Percentiles rank a stretch among this genome's conserved stretches.
Evolutionary conservation across 1,140 invertebrate species (phyloP).

Genomic region (Drosophila kurseongensis): DNA sequence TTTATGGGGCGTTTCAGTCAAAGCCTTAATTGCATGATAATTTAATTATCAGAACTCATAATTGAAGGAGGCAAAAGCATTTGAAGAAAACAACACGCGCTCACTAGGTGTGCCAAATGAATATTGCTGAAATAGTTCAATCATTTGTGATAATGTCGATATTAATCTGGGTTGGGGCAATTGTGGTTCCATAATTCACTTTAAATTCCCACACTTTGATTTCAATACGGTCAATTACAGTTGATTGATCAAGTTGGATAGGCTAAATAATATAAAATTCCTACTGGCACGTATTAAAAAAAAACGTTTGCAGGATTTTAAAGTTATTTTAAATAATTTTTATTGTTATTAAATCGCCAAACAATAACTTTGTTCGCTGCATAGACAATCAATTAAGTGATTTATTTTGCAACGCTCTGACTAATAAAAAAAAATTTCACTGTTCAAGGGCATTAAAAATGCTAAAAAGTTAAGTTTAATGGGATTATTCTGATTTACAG

Average conservation of each 20-base stretch:
- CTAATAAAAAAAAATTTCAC: too few relatives aligned
- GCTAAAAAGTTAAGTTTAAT: too few relatives aligned
- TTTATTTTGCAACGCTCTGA: too few relatives aligned
- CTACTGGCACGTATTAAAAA: too few relatives aligned
- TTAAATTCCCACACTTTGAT: conserved; percentile 57
- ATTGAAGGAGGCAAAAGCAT: conserved; percentile 49
- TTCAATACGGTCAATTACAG: conserved; percentile 7
- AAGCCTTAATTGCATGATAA: conserved; percentile 74
- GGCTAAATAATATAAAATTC: too few relatives aligned
- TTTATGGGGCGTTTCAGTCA: conserved; percentile 62
- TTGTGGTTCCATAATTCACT: conserved; percentile 38
- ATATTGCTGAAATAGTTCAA: conserved; percentile 26
- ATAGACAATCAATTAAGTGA: too few relatives aligned
- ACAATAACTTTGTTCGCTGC: not conserved
- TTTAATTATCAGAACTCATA: conserved; percentile 75
- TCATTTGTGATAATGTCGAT: conserved; percentile 3
- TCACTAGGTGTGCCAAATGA: conserved; percentile 36
- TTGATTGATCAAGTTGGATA: conserved; percentile 8
- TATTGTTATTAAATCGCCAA: too few relatives aligned
- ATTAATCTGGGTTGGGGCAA: not conserved
- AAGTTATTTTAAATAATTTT: too few relatives aligned
- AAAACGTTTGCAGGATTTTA: too few relatives aligned
- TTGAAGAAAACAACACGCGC: conserved; percentile 51
- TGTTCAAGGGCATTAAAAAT: too few relatives aligned
- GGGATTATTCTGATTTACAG: too few relatives aligned